Base-by-base conservation (phyloP, 1,140 invertebrate genomes). In the Drosophila cardini region DNA sequence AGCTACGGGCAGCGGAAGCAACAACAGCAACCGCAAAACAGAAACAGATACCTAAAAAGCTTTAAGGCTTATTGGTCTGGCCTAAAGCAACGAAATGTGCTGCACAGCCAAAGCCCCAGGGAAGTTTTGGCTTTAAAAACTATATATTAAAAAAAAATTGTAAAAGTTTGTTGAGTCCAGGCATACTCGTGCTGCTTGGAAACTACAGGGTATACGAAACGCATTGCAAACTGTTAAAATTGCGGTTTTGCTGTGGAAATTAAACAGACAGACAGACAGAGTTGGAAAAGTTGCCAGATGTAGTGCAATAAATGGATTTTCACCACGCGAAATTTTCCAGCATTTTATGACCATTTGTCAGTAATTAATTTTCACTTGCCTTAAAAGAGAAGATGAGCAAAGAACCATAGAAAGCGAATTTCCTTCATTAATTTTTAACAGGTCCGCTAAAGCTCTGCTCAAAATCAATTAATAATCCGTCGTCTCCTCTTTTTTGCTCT, bases 381-480 rank as follows among this genome's bases (percentile, higher is more conserved):
- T 26, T 26, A 3, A 43, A 53, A 55, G 5, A 38, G 15, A 38
- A 55, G 38, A 16, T 5, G 21, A 4, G 21, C 21, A 9, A 32
- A 13, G 2, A 34, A n/a, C 9, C n/a, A 52, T n/a, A 30, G 13
- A 52, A 32, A n/a, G 21, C 10, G 50, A 71, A 62, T 71, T 63
- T 77, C 71, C 58, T 69, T 83, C 65, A 85, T 85, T 78, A 80
- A 80, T 85, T 85, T 72, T 48, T 38, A 34, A 26, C 9, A 55
- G 34, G 15, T 13, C 11, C 16, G 48, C 36, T 15, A 32, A 30
- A 71, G 55, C 62, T 45, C 2, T 15, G 46, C 67, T 69, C 16
- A 53, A 80, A 80, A 77, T 75, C 81, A 75, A 85, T 85, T 80
- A 86, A 85, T 85, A 81, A 81, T 76, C 26, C 36, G 3, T 9